These are phyloP conservation scores for Prunella strophiata DNA, from an alignment of 2,797 vertebrate species.

Conservation along the genomic window DNA sequence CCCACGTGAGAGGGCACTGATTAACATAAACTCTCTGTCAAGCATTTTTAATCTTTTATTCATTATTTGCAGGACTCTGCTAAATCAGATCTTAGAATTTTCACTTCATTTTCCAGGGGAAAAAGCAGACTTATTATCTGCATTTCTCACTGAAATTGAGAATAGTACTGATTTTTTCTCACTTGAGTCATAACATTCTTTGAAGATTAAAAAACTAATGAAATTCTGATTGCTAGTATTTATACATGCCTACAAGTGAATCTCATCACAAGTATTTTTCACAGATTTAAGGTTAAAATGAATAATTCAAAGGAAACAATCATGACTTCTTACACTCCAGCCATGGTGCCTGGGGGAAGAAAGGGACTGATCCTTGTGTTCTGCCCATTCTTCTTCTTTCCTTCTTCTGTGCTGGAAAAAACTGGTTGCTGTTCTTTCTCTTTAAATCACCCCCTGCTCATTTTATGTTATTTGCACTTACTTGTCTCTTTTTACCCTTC, in stretches of 20 bases:
- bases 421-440: neutral
- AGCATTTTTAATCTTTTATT: conserved; percentile 39
- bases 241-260: neutral
- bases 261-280: neutral
- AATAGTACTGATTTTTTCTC: neutral
- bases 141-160: neutral
- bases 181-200: neutral
- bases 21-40: neutral
- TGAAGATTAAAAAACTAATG: neutral
- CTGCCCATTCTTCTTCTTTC: neutral
- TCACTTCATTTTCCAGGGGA: neutral
- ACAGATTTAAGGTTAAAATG: neutral
- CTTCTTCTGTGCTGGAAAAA: neutral
- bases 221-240: neutral
- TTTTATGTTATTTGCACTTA: neutral
- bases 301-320: neutral
- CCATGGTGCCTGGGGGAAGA: neutral
- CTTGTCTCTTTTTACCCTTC: neutral
- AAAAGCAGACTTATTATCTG: neutral
- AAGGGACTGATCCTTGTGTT: neutral
- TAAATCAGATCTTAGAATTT: neutral
- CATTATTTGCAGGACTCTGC: neutral
- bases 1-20: neutral
- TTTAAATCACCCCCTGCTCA: neutral
- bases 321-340: neutral